phyloP scores from a whole-genome alignment of 1,140 invertebrate genomes.

The Pseudomyrmex flavicornis region DNA sequence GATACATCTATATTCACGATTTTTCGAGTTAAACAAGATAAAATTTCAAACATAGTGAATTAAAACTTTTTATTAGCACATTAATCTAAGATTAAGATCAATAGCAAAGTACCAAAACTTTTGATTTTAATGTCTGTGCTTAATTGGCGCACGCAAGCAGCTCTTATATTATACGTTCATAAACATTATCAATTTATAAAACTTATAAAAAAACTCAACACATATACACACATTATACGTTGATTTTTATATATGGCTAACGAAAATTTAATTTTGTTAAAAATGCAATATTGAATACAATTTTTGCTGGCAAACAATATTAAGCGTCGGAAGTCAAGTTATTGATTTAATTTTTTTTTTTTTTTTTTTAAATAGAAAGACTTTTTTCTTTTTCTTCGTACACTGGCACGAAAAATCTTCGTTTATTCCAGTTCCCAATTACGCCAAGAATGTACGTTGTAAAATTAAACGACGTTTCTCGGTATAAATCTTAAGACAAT shows the following conservation, averaged over 20 bases:
- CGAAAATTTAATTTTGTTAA: too few relatives aligned
- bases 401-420: not conserved
- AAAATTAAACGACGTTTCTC: slow-evolving; percentile 18
- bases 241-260: not conserved
- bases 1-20: slow-evolving; percentile 44
- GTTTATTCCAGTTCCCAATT: not conserved
- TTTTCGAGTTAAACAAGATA: slow-evolving; percentile 30
- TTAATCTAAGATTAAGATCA: slow-evolving; percentile 14
- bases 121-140: slow-evolving; percentile 23
- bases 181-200: slow-evolving; percentile 36
- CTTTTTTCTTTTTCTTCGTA: too few relatives aligned
- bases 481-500: slow-evolving; percentile 21
- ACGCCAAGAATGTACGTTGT: not conserved
- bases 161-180: not conserved
- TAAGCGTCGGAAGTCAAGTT: not conserved
- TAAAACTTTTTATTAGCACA: slow-evolving; percentile 34
- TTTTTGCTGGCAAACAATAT: not conserved
- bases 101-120: not conserved
- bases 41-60: slow-evolving; percentile 43
- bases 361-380: too few relatives aligned
- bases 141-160: slow-evolving; percentile 25
- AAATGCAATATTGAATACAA: not conserved
- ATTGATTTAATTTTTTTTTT: not conserved
- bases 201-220: not conserved
- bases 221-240: too few relatives aligned